Base-by-base conservation (phyloP, 2,888 invertebrate species). In the Alloscopus bannaensis region DNA sequence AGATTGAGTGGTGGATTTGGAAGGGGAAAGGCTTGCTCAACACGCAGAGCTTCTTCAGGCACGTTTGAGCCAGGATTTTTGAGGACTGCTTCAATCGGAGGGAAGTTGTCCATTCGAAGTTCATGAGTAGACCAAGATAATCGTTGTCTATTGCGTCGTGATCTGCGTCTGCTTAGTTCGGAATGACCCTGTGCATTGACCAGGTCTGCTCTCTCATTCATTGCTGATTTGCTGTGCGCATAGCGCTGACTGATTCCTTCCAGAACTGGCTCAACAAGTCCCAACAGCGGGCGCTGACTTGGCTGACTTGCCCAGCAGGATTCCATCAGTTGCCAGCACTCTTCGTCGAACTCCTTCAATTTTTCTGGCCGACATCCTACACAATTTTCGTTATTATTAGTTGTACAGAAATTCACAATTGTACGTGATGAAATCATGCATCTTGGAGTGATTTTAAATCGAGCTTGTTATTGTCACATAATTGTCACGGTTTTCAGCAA, bases 311-410 rank as follows among this genome's bases (percentile, higher is more conserved):
- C 91, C 96, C 96, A 96, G 87, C 95, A 95, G 42, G 92, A 91
- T 87, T 93, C 91, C 95, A 96, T 96, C 42, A 96, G 89, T 59
- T 91, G 90, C 95, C 95, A 96, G 87, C 95, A 95, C 26, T 93
- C 92, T 77, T 93, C 92, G 59, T 93, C 91, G 89, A 95, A 95
- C 82, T 91, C 90, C 0, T 92, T 89, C 18, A 95, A 89, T 66
- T 93, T 91, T 88, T 96, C 95, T 1, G 96, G 96, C 4, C 96
- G 90, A 11, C 93, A 91, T 68, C 95, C 95, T 95, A 47, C 18
- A 8, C 36, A 42, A 47, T 22, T 66, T 28, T n/a, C 47, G 16
- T 50, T 36, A 73, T 13, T 8, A 36, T 36, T 36, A 36, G 8
- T 8, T 36, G 6, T 36, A 36, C 6, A 36, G 8, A 36, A 8